Base-by-base conservation (phyloP, 2,888 invertebrate genomes). In the Oeneis ivallda region DNA sequence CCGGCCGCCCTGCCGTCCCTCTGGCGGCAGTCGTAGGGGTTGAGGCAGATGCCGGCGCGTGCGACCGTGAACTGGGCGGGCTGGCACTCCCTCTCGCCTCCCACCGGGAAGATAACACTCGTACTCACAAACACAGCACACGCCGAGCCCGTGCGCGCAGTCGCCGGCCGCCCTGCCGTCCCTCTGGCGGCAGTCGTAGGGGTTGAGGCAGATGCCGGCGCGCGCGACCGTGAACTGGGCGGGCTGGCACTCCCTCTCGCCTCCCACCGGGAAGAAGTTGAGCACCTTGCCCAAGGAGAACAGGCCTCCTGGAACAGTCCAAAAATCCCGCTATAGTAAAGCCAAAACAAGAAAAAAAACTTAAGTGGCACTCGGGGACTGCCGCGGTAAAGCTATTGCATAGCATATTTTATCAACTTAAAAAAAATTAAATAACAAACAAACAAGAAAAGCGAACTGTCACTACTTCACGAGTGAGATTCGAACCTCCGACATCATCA, bases 201-300 rank as follows among this genome's bases (percentile, higher is more conserved):
- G 94, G 86, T 97, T 97, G 87, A 96, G 93, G 84, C 97, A 97
- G 76, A 95, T 93, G 64, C 97, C 97, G 74, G 92, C 83, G 62
- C 96, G 93, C 17, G 96, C 93, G 54, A 95, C 94, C n/a, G 95
- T 79, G 73, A 95, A 93, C 19, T 94, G 94, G 75, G 93, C 89
- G 0, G 96, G 94, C 69, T 93, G 84, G 77, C 97, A 97, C 84
- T 97, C 96, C 54, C 95, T 94, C 85, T 96, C 96, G 5, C 96
- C 96, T 1, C 96, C 96, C 66, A 96, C 95, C 0, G 97, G 96
- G 83, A 97, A 96, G 81, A 97, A 95, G 84, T 96, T 96, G 71
- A 97, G 92, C 62, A 96, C 96, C 65, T 91, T 92, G 47, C 91
- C 86, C 66, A 90, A 77, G 0, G 89, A 77, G 47, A 91, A 75